These are phyloP conservation scores for Ectobius pallidus DNA, from an alignment of 2,888 invertebrate genomes.

Conservation along the genomic window DNA sequence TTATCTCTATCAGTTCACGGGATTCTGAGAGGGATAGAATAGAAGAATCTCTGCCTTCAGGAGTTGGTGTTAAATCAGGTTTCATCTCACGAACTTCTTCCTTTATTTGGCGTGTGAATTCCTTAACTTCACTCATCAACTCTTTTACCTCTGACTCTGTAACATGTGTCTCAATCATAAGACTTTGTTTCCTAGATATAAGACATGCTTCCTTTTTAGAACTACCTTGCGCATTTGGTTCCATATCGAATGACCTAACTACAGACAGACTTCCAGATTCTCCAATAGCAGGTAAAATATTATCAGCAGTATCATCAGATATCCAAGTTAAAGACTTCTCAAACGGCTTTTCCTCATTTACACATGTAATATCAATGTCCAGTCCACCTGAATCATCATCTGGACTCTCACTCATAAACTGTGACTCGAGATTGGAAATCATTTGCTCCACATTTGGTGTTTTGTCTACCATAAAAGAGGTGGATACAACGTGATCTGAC, in stretches of 20 bases:
- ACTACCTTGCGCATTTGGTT: constrained; percentile 32
- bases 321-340: not conserved
- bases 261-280: not conserved
- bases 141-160: constrained; percentile 47
- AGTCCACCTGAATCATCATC: not conserved
- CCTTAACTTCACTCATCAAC: constrained; percentile 57
- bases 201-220: not conserved
- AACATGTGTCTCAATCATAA: not conserved
- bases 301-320: not conserved
- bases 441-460: not conserved
- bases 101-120: constrained; percentile 58
- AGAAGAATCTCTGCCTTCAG: constrained; percentile 51
- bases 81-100: constrained; percentile 58
- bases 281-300: not conserved
- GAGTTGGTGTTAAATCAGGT: constrained; percentile 61
- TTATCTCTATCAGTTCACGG: constrained; percentile 33
- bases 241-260: no score
- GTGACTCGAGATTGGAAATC: not conserved
- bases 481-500: no score
- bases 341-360: not conserved
- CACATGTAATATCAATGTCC: not conserved
- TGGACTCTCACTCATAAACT: not conserved
- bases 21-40: constrained; percentile 36
- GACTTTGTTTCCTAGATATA: not conserved
- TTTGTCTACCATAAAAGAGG: no score